Evolutionary conservation across 2,888 invertebrate genomes (phyloP), one percentile per base, ranked within the genome.

Genomic region (Agrochola circellaris): DNA sequence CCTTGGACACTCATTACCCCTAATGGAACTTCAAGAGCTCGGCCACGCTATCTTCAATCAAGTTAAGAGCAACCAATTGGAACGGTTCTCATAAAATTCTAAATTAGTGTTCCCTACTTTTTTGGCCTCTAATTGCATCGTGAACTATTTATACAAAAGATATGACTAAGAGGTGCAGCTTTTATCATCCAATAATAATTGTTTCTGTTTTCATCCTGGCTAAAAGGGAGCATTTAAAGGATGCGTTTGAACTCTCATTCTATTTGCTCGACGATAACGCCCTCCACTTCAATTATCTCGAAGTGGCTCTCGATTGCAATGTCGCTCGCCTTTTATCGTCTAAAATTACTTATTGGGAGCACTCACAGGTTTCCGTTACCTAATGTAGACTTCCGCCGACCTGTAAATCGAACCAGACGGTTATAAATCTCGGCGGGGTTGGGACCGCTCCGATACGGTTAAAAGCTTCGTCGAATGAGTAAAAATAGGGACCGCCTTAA

Each of bases 401-500:
- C 94, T 93, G 94, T 94, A 92, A 94, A 95, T 93, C 92, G 94
- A 92, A 93, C 91, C 93, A 93, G 93, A 92, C 93, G 90, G 93
- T 93, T 94, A 95, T 96, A 96, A 96, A 96, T 96, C 95, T 94
- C 91, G 76, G 73, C 88, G 90, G 91, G 91, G 91, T 90, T 91
- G 93, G 91, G 93, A 92, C 74, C 82, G 92, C 89, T 87, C 91
- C 90, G 95, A 96, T 96, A 96, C 92, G 94, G 94, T 91, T 96
- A 95, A 96, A 95, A 96, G 96, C 95, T 93, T 95, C 93, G 93
- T 86, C 89, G 93, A 92, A 91, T 86, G 88, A 91, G 92, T 95
- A 94, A 95, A 96, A 96, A 95, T 95, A 94, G 93, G 93, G 94
- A 88, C 92, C 93, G 92, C 89, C 91, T 92, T 96, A 96, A 96